Percentiles rank a stretch among this genome's conserved stretches.
Conservation (phyloP, 2,113 vertebrate species). For the Manacus vitellinus region DNA sequence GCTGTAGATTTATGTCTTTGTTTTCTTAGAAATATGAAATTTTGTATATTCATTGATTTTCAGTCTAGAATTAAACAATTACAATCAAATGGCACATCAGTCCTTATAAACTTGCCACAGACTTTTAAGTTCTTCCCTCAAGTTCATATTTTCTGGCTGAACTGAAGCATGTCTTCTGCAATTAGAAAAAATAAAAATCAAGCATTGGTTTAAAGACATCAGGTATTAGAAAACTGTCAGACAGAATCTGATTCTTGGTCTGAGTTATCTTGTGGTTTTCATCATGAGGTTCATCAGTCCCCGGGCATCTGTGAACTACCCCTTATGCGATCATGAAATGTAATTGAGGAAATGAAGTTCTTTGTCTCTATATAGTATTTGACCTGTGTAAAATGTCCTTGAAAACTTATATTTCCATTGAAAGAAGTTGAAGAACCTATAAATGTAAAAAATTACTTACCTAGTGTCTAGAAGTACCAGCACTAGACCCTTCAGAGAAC, state of each 20-base stretch:
- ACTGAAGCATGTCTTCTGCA: background rate
- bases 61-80: background rate
- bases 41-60: background rate
- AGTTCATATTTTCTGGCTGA: background rate
- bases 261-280: background rate
- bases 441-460: conserved; percentile 6
- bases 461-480: background rate
- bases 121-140: background rate
- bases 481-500: background rate
- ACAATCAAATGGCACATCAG: background rate
- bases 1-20: background rate
- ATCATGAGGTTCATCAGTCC: background rate
- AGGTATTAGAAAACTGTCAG: background rate
- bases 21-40: background rate
- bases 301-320: background rate
- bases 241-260: background rate
- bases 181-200: background rate
- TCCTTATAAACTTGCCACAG: background rate
- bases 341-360: conserved; percentile 7
- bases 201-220: background rate
- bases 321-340: background rate
- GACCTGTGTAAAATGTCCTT: background rate
- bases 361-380: conserved; percentile 14
- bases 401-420: background rate
- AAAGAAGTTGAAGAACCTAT: background rate